Base-by-base conservation (phyloP, 2,888 invertebrate genomes). In the Tachina fera region DNA sequence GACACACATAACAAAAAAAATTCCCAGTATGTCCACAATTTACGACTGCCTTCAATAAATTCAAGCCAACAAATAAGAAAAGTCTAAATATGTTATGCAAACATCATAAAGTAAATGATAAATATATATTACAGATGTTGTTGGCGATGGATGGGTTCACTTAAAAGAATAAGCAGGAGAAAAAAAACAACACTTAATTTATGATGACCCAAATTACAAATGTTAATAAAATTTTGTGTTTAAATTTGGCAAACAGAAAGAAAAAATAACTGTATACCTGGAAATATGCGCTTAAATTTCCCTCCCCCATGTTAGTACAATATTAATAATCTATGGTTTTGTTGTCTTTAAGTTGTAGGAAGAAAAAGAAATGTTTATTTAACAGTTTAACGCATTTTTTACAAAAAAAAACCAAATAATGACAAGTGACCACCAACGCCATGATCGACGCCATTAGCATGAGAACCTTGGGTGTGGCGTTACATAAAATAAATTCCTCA, bases 141-240 rank as follows among this genome's bases (percentile, higher is more conserved):
- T 65, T 51, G 45, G 60, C 31, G 6, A 56, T 58, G 65, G 16
- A 58, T 56, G 63, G 63, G 13, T 31, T 45, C 71, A 77, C 13
- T 31, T 5, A 31, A 49, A 49, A 19, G 60, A 68, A 43, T 31
- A 53, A 10, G 14, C 19, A 56, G 6, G 43, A 19, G 16, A 31
- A 9, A 13, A 14, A 45, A 53, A n/a, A 51, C 65, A 53, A 45
- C 53, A 71, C 16, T 63, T 39, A 60, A 70, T 22, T 53, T 76
- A 56, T 77, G 71, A 88, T 90, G 90, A 90, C 90, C 91, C 87
- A 90, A 90, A 90, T 90, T 90, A 88, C 87, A 88, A 75, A 82
- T 31, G 87, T 90, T 91, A 91, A 90, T 88, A 90, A 31, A 74
- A 63, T 51, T 51, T 80, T 80, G 47, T 87, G 71, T 86, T 87